Conservation (phyloP, 2,113 vertebrate genomes). For the Bagarius yarrelli region DNA sequence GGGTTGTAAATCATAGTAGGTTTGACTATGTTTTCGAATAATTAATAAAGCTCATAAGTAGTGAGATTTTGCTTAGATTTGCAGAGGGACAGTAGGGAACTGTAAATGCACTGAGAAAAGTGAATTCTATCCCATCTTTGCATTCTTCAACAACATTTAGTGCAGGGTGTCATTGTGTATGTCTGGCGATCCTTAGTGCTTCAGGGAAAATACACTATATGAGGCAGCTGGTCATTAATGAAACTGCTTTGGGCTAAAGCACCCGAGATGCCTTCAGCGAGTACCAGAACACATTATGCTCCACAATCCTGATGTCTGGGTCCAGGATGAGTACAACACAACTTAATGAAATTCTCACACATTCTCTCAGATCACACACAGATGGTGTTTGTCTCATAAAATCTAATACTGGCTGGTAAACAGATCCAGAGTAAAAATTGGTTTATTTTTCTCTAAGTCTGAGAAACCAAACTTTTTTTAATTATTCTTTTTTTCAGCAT, state of each 20-base stretch:
- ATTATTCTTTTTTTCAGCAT: not conserved
- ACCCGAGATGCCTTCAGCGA: conserved; percentile 52
- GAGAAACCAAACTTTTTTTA: not conserved
- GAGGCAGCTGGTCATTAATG: conserved; percentile 70
- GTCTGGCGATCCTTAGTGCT: conserved; percentile 1
- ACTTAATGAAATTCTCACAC: conserved; percentile 65
- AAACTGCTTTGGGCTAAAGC: conserved; percentile 65
- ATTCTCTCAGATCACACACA: conserved; percentile 66
- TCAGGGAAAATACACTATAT: conserved; percentile 58
- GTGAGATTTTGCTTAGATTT: no score
- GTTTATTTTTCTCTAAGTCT: conserved; percentile 1
- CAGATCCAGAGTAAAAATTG: conserved; percentile 51
- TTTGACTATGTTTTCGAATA: conserved; percentile 57
- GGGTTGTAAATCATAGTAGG: conserved; percentile 64
- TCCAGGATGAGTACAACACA: conserved; percentile 38
- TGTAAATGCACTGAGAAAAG: not conserved
- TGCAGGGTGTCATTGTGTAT: not conserved
- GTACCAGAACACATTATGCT: conserved; percentile 62
- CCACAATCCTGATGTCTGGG: conserved; percentile 58
- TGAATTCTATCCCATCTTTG: not conserved
- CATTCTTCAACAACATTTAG: not conserved
- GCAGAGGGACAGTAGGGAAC: not conserved
- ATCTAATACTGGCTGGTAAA: conserved; percentile 65
- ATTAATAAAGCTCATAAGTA: conserved; percentile 39
- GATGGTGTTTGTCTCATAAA: conserved; percentile 75